Conservation (phyloP, 2,113 vertebrate species). For the Scolopax mira region DNA sequence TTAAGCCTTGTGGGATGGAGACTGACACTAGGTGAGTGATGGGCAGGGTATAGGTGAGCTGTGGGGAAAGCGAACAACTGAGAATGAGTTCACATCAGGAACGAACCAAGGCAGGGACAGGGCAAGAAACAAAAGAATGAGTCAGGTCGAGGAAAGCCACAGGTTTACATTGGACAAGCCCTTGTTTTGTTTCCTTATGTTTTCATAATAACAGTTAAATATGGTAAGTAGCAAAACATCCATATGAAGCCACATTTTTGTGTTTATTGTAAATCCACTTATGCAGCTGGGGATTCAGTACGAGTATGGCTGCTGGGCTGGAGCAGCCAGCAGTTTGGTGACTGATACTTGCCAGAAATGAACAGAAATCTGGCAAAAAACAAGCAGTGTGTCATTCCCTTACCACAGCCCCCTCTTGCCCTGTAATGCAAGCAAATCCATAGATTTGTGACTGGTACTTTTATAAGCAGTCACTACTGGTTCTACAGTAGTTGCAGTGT, state of each 20-base stretch:
- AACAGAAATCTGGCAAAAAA: neutral
- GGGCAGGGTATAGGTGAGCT: neutral
- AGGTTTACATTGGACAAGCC: neutral
- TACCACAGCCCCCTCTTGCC: neutral
- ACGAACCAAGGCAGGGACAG: accelerated
- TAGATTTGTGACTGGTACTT: neutral
- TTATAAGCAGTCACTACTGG: neutral
- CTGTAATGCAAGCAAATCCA: accelerated
- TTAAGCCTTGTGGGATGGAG: neutral
- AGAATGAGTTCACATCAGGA: neutral
- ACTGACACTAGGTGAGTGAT: neutral
- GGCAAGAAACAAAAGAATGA: neutral
- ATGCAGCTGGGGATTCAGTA: neutral
- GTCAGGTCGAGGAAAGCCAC: neutral
- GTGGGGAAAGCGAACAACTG: neutral
- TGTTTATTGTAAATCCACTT: neutral
- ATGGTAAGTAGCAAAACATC: neutral
- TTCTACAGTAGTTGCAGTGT: neutral
- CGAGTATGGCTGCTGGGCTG: neutral
- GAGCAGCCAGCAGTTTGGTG: neutral
- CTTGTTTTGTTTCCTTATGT: neutral
- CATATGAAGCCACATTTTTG: neutral
- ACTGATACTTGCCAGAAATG: neutral
- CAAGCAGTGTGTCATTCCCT: neutral
- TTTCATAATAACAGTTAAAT: neutral